phyloP scores from a whole-genome alignment of 2,888 invertebrate species.

The Leptinotarsa tumamoca region DNA sequence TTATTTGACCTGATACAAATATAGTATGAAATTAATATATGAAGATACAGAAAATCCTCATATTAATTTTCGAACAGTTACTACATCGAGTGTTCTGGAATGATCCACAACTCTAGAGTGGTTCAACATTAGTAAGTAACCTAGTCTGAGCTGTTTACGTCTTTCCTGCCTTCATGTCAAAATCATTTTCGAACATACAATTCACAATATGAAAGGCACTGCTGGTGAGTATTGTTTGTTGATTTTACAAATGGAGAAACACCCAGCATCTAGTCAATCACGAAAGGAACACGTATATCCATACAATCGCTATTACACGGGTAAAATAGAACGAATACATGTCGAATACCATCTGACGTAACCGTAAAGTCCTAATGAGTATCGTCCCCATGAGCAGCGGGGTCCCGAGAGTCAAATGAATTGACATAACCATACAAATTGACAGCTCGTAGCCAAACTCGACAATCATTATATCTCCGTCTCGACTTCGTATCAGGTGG shows the following conservation, averaged over 20 bases:
- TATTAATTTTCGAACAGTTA: too few relatives aligned
- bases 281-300: not conserved
- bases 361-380: constrained; percentile 1
- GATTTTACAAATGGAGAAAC: not conserved
- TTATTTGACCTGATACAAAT: too few relatives aligned
- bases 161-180: too few relatives aligned
- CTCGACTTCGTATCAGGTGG: constrained; percentile 23
- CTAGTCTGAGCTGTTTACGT: too few relatives aligned
- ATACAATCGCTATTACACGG: not conserved
- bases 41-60: too few relatives aligned
- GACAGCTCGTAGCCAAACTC: constrained; percentile 14
- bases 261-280: not conserved
- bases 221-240: not conserved
- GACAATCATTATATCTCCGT: constrained; percentile 7
- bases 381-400: not conserved
- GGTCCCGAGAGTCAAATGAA: not conserved
- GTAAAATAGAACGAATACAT: not conserved
- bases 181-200: too few relatives aligned
- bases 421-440: constrained; percentile 12
- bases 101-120: too few relatives aligned
- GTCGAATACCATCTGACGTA: not conserved
- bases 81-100: too few relatives aligned
- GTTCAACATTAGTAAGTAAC: too few relatives aligned
- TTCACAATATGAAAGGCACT: too few relatives aligned
- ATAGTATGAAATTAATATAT: too few relatives aligned